Evolutionary conservation across 2,113 vertebrate genomes (phyloP).

Genomic region (Lucifuga dentata): DNA sequence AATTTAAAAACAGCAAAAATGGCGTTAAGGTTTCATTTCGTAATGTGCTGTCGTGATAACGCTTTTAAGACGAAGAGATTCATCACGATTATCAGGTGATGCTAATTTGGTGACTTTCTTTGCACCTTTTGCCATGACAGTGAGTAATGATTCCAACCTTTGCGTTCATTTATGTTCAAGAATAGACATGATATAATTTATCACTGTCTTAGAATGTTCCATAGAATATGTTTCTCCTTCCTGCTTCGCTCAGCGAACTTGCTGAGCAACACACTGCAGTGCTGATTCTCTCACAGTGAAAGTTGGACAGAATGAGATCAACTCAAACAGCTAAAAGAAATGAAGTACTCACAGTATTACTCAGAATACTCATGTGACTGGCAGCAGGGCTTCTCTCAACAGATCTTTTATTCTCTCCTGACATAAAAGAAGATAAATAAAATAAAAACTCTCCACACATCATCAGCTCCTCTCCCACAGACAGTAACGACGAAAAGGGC

Average conservation of each 20-base stretch:
- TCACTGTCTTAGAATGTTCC: slow-evolving; percentile 62
- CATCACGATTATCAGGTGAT: background rate
- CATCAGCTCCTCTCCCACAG: no score
- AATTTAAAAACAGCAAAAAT: no score
- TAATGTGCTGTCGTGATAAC: no score
- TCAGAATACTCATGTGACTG: no score
- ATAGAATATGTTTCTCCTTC: slow-evolving; percentile 23
- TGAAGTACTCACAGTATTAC: no score
- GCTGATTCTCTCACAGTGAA: background rate
- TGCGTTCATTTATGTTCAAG: slow-evolving; percentile 66
- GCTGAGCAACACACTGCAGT: background rate
- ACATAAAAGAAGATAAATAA: no score
- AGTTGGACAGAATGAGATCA: background rate
- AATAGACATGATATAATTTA: slow-evolving; percentile 72
- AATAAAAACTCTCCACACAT: no score
- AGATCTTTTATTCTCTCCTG: no score
- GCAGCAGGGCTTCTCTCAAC: no score
- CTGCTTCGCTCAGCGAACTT: background rate
- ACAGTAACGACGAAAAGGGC: no score
- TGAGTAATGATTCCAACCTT: slow-evolving; percentile 69
- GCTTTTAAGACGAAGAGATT: no score
- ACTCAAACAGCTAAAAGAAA: background rate
- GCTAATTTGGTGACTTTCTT: slow-evolving; percentile 27
- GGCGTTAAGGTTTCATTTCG: no score
- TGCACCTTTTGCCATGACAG: slow-evolving; percentile 47